phyloP scores from a whole-genome alignment of 2,797 vertebrate species.

The Enteromius unitaeniatus region DNA sequence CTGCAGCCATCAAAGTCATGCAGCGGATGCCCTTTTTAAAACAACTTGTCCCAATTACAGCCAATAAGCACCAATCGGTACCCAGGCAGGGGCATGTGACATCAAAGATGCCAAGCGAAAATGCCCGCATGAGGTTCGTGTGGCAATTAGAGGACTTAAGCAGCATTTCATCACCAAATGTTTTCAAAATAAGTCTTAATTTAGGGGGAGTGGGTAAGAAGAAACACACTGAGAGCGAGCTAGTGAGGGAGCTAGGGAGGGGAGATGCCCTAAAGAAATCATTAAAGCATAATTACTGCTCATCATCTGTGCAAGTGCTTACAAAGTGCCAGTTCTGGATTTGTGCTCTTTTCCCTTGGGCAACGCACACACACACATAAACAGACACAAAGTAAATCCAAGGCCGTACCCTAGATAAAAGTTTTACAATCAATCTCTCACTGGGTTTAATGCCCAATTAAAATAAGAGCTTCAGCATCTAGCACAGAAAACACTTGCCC shows the following conservation, averaged over 20 bases:
- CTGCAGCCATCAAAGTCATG: slow-evolving; percentile 77
- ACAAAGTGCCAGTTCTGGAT: slow-evolving; percentile 77
- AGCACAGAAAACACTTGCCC: slow-evolving; percentile 22
- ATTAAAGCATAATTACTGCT: slow-evolving; percentile 82
- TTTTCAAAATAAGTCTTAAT: slow-evolving; percentile 81
- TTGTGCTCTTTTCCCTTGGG: slow-evolving; percentile 68
- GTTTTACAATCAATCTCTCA: slow-evolving; percentile 44
- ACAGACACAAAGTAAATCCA: slow-evolving; percentile 55
- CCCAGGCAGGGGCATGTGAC: slow-evolving; percentile 66
- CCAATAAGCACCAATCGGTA: slow-evolving; percentile 74
- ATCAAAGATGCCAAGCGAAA: slow-evolving; percentile 72
- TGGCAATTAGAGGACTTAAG: slow-evolving; percentile 75
- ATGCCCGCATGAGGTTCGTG: slow-evolving; percentile 64
- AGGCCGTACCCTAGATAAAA: slow-evolving; percentile 52
- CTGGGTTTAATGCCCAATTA: slow-evolving; percentile 54
- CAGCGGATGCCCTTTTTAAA: slow-evolving; percentile 69
- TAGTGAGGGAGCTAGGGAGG: slow-evolving; percentile 50
- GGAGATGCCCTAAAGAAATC: slow-evolving; percentile 79
- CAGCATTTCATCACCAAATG: slow-evolving; percentile 75
- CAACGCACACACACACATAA: slow-evolving; percentile 60
- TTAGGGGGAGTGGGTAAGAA: slow-evolving; percentile 50
- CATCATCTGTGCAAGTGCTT: slow-evolving; percentile 79
- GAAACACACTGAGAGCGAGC: slow-evolving; percentile 23
- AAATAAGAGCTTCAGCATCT: slow-evolving; percentile 20
- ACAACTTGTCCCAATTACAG: slow-evolving; percentile 80